Evolutionary conservation across 2,888 invertebrate species (phyloP), one percentile per base, ranked within the genome.

Genomic region (Phengaris arion): DNA sequence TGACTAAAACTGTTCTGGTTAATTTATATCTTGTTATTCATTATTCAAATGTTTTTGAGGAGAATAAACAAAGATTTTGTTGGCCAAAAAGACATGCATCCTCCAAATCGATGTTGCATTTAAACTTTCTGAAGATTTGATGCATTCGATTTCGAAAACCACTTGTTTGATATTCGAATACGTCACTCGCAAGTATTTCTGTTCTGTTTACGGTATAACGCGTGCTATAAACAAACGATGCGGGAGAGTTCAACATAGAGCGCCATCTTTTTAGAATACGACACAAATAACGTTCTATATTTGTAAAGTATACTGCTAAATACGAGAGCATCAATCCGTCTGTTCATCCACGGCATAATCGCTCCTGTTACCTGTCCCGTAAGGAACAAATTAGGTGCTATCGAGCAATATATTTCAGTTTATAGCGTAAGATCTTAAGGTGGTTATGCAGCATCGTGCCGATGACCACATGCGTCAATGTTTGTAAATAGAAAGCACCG

Each of bases 241-340:
- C 92, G 92, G 93, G 93, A 93, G 93, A 93, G 92, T 90, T 92
- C 89, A 91, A 91, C 91, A 91, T 91, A 93, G 91, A 91, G 89
- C 91, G 87, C 89, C 92, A 93, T 93, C 93, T 93, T 93, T 93
- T 93, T 93, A 93, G 93, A 93, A 92, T 91, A 91, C 91, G 89
- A 93, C 93, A 92, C 92, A 92, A 93, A 93, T 93, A 93, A 92
- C 92, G 88, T 92, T 93, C 93, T 93, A 93, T 92, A 92, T 93
- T 93, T 90, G 92, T 86, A 90, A 89, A 90, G 91, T 90, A 91
- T 90, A 85, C 89, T 88, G 87, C 86, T 85, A 86, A 87, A 87
- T 88, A 86, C 83, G 86, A 88, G 85, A 88, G 88, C 85, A 82
- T 83, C 86, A 87, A 87, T 85, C 82, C 82, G 80, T 79, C 79